phyloP scores from a whole-genome alignment of 2,888 invertebrate species.

The Coenonympha glycerion region DNA sequence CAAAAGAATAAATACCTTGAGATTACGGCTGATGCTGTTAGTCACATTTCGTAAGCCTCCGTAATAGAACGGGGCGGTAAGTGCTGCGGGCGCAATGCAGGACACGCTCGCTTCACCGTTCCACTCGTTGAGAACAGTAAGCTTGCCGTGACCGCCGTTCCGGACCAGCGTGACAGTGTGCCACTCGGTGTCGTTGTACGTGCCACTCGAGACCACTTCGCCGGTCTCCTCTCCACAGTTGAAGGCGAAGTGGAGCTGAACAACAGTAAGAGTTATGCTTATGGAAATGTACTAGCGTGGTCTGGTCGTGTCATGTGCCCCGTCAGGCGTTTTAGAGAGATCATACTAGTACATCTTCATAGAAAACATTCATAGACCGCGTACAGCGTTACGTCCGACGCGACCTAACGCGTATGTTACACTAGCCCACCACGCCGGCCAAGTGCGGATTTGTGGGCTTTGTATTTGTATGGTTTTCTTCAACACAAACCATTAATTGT shows the following conservation, averaged over 20 bases:
- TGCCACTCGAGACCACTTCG: constrained; percentile 71
- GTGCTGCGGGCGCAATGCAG: constrained; percentile 67
- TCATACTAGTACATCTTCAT: no score
- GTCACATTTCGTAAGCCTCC: constrained; percentile 81
- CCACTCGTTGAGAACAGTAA: constrained; percentile 79
- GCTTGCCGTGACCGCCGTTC: constrained; percentile 77
- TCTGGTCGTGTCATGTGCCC: no score
- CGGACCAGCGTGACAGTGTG: constrained; percentile 83
- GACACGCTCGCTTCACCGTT: constrained; percentile 71
- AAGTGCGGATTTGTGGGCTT: no score
- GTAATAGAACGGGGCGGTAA: constrained; percentile 84
- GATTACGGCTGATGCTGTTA: constrained; percentile 43
- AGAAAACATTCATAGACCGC: no score
- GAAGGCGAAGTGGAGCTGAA: constrained; percentile 80
- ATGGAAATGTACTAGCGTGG: no score
- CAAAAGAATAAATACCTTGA: constrained; percentile 36
- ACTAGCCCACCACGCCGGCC: no score
- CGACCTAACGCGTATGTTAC: no score
- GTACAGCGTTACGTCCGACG: no score
- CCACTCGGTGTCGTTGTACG: constrained; percentile 86
- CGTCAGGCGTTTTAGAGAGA: no score
- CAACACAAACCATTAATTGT: no score
- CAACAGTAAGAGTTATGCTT: constrained; percentile 16
- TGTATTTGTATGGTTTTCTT: no score
- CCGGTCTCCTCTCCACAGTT: constrained; percentile 82